Evolutionary conservation across 1,140 invertebrate species (phyloP), one percentile per base, ranked within the genome.

Genomic region (Onthophagus taurus): DNA sequence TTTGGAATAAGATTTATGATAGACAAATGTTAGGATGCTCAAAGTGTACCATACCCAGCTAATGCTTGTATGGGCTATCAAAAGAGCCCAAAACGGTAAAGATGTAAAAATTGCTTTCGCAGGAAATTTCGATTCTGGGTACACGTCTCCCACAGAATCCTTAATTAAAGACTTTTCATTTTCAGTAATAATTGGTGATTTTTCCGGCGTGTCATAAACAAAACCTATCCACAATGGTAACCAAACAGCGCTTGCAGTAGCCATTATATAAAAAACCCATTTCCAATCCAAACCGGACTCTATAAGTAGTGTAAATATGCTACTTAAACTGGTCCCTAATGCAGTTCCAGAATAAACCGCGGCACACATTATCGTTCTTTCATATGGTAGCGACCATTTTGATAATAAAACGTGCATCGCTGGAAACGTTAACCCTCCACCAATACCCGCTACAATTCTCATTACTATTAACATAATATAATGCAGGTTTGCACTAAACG

Each of bases 211-310:
- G 57, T 87, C 83, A 34, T 76, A 72, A 1, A 84, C 66, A 23
- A 83, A 61, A 0, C 77, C 35, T 45, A 72, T 60, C 83, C 83
- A 88, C 18, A 78, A 60, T 1, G 76, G 42, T 52, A 80, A 78
- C 83, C 83, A 86, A 9, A 83, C 61, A n/a, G 73, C 60, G 20
- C 78, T 79, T 3, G 83, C 58, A 0, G 66, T 66, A 13, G 83
- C 85, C 73, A 86, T 84, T n/a, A 86, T 72, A 56, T 89, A 89
- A 59, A 88, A 89, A 4, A 86, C 75, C 33, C 73, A 78, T 42
- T 78, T 69, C 85, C 85, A 89, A 19, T 79, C 76, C 16, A 77
- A n/a, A n/a, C n/a, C n/a, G n/a, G n/a, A n/a, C n/a, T n/a, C n/a
- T n/a, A n/a, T n/a, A n/a, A n/a, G n/a, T n/a, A n/a, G n/a, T n/a